These are phyloP conservation scores for Ispidina lecontei DNA, from an alignment of 2,797 vertebrate genomes.

Conservation along the genomic window DNA sequence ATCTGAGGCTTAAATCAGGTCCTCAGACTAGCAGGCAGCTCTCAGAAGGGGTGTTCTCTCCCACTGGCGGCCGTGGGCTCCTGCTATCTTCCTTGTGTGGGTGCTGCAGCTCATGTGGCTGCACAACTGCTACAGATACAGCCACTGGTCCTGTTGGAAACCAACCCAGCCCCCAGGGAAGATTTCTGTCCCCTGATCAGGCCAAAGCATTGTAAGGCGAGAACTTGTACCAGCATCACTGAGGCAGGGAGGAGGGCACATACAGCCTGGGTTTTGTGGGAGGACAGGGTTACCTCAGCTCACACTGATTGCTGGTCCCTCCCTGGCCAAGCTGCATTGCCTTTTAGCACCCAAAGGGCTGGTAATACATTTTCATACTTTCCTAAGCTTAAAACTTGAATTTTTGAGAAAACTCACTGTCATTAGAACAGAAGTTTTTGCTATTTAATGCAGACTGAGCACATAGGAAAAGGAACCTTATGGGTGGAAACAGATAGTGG, in stretches of 20 bases:
- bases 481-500: background rate
- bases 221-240: accelerated
- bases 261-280: background rate
- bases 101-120: background rate
- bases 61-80: background rate
- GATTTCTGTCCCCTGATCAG: background rate
- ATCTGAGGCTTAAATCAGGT: background rate
- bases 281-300: background rate
- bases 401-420: background rate
- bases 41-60: background rate
- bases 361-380: background rate
- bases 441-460: background rate
- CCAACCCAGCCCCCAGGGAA: background rate
- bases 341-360: background rate
- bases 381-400: background rate
- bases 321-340: background rate
- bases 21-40: background rate
- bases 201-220: background rate
- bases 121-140: background rate
- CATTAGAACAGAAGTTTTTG: background rate
- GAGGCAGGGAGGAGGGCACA: background rate
- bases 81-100: accelerated
- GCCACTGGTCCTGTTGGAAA: background rate
- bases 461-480: background rate
- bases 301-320: background rate